Base-by-base conservation (phyloP, 1,140 invertebrate genomes). In the Solenopsis invicta region DNA sequence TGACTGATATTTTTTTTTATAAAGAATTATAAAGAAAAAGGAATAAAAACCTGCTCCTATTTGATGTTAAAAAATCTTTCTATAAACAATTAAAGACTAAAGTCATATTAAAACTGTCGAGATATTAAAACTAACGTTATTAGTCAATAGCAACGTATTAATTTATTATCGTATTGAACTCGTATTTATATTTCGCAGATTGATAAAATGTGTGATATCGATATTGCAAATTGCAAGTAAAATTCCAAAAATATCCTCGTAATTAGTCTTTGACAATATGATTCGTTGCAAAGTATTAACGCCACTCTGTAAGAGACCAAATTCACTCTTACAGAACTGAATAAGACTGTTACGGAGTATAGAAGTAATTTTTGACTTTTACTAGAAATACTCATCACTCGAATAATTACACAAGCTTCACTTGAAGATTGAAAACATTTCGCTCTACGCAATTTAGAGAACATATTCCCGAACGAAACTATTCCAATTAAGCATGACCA, bases 11-110 rank as follows among this genome's bases (percentile, higher is more conserved):
- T 29, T 62, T 5, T 29, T 29, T n/a, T n/a, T n/a, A n/a, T n/a
- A n/a, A n/a, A n/a, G n/a, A 62, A 62, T 29, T 12, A 5, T 1
- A 41, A 37, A 66, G 13, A 10, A 41, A 41, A 16, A 41, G 2
- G 41, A 66, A 66, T 66, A 66, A n/a, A n/a, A 37, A 4, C 18
- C 37, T 2, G n/a, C 4, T 45, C 21, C 12, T 45, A 71, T 45
- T 71, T 71, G 48, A 71, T 71, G 3, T 71, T 69, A 21, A 48
- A 48, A 69, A 71, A 16, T 48, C 6, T 24, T 69, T 41, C 24
- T 6, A 10, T 71, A 71, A 48, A 48, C 21, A 48, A 45, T 48
- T 41, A 71, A 48, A 13, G 10, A 24, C 13, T 71, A 29, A 34
- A 29, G 0, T n/a, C 18, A 74, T 6, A 74, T 52, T n/a, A 34